Conservation (phyloP, 1,140 invertebrate species). For the Odontomachus brunneus region DNA sequence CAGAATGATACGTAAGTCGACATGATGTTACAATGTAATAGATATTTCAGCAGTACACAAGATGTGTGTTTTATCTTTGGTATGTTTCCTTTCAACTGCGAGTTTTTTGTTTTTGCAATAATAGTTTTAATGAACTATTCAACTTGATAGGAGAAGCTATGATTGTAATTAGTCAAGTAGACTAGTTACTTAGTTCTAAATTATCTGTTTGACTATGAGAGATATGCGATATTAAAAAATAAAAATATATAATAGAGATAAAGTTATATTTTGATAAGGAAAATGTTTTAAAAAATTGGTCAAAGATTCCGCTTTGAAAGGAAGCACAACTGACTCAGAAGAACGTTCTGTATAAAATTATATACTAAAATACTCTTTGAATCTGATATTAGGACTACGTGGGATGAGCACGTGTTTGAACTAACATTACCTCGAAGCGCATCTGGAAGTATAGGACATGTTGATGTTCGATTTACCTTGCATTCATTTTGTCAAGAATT, state of each 20-base stretch:
- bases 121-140: too few relatives aligned
- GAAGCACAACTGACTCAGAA: neutral
- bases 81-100: neutral
- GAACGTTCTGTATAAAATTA: neutral
- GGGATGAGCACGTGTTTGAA: constrained; percentile 97
- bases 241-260: too few relatives aligned
- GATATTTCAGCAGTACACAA: neutral
- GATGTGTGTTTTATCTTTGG: too few relatives aligned
- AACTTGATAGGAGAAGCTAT: too few relatives aligned
- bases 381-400: constrained; percentile 87
- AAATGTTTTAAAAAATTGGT: neutral
- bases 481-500: constrained; percentile 89
- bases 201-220: too few relatives aligned
- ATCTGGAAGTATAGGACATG: constrained; percentile 91
- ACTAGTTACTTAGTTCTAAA: too few relatives aligned
- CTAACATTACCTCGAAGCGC: constrained; percentile 91
- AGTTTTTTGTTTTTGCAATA: too few relatives aligned
- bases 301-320: neutral
- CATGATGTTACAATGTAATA: neutral
- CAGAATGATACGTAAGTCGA: constrained; percentile 91
- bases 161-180: too few relatives aligned
- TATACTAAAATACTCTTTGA: neutral
- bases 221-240: too few relatives aligned
- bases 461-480: constrained; percentile 94
- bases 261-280: neutral